Evolutionary conservation across 1,140 invertebrate genomes (phyloP).

Genomic region (Halesus radiatus): DNA sequence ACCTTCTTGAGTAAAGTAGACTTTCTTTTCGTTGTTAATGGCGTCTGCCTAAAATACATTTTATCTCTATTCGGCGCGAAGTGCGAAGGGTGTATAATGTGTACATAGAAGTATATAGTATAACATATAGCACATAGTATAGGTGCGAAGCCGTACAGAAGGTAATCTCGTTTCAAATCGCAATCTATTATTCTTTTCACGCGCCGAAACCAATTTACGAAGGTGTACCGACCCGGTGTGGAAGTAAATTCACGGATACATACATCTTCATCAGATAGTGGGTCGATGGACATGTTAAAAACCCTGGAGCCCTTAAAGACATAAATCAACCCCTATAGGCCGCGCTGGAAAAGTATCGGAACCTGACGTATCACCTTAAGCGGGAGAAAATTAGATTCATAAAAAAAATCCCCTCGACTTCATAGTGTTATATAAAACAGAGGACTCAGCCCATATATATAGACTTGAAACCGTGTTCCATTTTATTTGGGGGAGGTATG

Average conservation of each 20-base stretch:
- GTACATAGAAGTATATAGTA: too few species aligned
- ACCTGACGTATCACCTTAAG: constrained; percentile 34
- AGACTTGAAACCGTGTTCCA: too few species aligned
- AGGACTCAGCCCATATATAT: background rate
- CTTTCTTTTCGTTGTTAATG: too few species aligned
- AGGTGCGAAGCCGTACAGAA: too few species aligned
- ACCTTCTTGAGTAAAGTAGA: too few species aligned
- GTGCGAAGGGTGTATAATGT: too few species aligned
- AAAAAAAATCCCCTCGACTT: background rate
- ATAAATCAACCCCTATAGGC: constrained; percentile 53
- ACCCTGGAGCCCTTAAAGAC: constrained; percentile 47
- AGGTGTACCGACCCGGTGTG: background rate
- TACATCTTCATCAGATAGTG: constrained; percentile 37
- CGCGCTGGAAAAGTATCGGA: constrained; percentile 26
- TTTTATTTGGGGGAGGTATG: too few species aligned
- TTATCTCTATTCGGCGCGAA: too few species aligned
- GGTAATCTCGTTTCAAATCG: background rate
- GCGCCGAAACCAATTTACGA: constrained; percentile 12
- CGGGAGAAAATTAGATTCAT: constrained; percentile 35
- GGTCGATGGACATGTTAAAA: constrained; percentile 52
- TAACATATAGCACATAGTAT: too few species aligned
- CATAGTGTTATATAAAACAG: constrained; percentile 24
- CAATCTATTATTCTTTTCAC: background rate
- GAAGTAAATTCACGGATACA: constrained; percentile 19
- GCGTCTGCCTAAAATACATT: too few species aligned